Conservation (phyloP, 2,797 vertebrate genomes). For the Taenioides sp. region DNA sequence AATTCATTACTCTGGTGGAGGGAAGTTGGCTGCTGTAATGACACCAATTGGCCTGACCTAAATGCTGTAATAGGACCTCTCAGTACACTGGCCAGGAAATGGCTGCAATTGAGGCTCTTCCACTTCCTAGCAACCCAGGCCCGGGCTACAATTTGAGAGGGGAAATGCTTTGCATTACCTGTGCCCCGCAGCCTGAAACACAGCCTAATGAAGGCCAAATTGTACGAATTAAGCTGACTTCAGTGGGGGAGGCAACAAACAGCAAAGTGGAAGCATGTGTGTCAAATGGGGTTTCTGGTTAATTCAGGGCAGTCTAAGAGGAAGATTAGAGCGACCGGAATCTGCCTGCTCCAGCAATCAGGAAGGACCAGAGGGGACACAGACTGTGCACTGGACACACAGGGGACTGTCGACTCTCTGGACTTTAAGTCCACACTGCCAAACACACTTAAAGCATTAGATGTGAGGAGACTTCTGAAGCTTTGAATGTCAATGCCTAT, state of each 20-base stretch:
- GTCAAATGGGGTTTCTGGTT: constrained; percentile 67
- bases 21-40: constrained; percentile 96
- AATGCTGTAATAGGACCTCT: constrained; percentile 91
- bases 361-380: constrained; percentile 69
- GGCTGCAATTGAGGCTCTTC: constrained; percentile 86
- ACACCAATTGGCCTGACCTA: constrained; percentile 94
- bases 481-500: not conserved
- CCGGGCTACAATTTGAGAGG: constrained; percentile 69
- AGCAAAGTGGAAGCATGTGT: constrained; percentile 82
- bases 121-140: constrained; percentile 88
- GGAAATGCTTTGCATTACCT: constrained; percentile 79
- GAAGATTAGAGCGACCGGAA: constrained; percentile 68
- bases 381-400: constrained; percentile 55
- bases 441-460: not conserved
- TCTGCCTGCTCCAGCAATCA: constrained; percentile 64
- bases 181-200: constrained; percentile 71
- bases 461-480: not conserved
- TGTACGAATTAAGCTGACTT: constrained; percentile 69
- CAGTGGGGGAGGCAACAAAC: constrained; percentile 58
- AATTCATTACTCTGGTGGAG: constrained; percentile 90
- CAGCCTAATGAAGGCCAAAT: constrained; percentile 78
- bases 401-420: constrained; percentile 27
- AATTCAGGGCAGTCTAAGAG: constrained; percentile 59
- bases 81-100: constrained; percentile 87
- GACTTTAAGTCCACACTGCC: constrained; percentile 47